Base-by-base conservation (phyloP, 2,113 vertebrate genomes). In the Epinephelus cyanopodus region DNA sequence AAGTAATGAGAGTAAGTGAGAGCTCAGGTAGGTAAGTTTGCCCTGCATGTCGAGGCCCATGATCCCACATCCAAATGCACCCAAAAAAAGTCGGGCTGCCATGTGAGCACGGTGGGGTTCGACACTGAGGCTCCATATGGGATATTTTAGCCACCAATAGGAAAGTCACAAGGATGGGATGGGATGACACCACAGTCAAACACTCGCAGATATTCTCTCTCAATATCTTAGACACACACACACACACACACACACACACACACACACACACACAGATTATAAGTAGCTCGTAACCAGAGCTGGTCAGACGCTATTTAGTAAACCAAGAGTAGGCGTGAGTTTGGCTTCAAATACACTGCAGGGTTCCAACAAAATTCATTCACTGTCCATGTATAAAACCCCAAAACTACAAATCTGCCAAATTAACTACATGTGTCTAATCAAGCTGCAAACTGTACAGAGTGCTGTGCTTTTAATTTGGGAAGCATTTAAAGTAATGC, bases 91-190 rank as follows among this genome's bases (percentile, higher is more conserved):
- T 61, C 83, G 70, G 57, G 86, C 82, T 77, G 66, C 75, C 56
- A 68, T 74, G n/a, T 89, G 90, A 91, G 85, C 77, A 29, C 61
- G 76, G 81, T 21, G 21, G 77, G 85, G 82, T 33, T 89, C 90
- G 94, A 93, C 92, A 85, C 74, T 67, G 65, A 54, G 91, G 88
- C 90, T 93, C 93, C 91, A 71, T 12, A 64, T 77, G 85, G 64
- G 94, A 93, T 94, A 96, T 94, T 96, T 95, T 95, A 94, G 53
- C 23, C 87, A 90, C 94, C 94, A 94, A 94, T 90, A 69, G 89
- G 82, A 87, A 68, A 83, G 83, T 88, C 64, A n/a, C 84, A 90
- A 80, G 86, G 76, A 90, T 78, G 77, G 87, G 88, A 76, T 90
- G 82, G 91, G 91, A 89, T 87, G 83, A 94, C 86, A 90, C 66